phyloP scores from a whole-genome alignment of 2,113 vertebrate species.

The Daphoenositta chrysoptera region DNA sequence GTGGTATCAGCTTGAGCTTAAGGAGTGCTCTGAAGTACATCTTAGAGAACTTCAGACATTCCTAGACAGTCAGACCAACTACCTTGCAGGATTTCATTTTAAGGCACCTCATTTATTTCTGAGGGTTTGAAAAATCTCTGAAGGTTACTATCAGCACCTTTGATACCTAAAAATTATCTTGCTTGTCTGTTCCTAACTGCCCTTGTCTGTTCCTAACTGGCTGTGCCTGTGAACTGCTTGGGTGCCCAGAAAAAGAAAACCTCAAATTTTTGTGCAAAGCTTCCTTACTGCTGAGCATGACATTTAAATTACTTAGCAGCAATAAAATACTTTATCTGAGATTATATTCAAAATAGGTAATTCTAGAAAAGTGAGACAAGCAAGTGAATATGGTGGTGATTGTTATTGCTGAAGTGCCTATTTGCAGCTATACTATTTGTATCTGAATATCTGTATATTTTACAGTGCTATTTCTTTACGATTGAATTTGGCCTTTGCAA shows the following conservation, averaged over 20 bases:
- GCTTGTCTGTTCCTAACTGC: background rate
- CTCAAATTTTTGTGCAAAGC: background rate
- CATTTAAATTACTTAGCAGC: background rate
- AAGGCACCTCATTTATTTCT: background rate
- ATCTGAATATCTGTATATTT: background rate
- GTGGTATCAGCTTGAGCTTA: background rate
- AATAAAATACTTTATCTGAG: background rate
- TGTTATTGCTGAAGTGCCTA: background rate
- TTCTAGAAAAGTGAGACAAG: background rate
- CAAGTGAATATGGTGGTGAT: background rate
- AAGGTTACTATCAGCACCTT: background rate
- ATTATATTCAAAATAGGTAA: background rate
- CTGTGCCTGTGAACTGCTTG: background rate
- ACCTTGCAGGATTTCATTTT: background rate
- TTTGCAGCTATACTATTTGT: background rate
- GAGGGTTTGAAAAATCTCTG: background rate
- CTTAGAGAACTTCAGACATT: background rate
- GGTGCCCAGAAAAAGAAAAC: background rate
- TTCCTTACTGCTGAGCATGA: background rate
- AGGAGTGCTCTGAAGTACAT: background rate
- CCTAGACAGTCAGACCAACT: background rate
- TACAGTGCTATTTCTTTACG: constrained; percentile 97
- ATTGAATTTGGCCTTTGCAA: constrained; percentile 98
- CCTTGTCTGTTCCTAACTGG: background rate
- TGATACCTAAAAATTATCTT: background rate